Evolutionary conservation across 2,888 invertebrate genomes (phyloP).

Genomic region (Campoplex nolae): DNA sequence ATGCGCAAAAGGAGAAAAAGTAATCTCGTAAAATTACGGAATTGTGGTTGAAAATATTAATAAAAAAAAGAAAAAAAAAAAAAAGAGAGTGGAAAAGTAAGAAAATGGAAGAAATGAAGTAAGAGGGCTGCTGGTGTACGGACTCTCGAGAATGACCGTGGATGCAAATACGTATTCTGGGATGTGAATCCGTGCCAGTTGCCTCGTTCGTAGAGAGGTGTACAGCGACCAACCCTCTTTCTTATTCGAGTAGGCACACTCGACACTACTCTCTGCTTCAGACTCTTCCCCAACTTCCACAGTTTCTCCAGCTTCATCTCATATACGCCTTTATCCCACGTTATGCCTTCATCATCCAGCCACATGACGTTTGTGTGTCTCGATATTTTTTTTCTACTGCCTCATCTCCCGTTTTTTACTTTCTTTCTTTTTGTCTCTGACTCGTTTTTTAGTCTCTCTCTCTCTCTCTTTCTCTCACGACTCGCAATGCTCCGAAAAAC

Average conservation of each 20-base stretch:
- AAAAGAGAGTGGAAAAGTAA: neutral
- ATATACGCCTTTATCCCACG: constrained; percentile 18
- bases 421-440: neutral
- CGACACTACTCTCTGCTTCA: constrained; percentile 25
- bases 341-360: constrained; percentile 4
- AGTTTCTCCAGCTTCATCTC: constrained; percentile 8
- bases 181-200: constrained; percentile 46
- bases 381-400: neutral
- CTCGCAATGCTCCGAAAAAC: constrained; percentile 26
- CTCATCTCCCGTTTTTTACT: neutral
- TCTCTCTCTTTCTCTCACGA: constrained; percentile 1
- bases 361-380: constrained; percentile 31
- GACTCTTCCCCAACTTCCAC: constrained; percentile 28
- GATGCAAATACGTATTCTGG: constrained; percentile 39
- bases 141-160: constrained; percentile 42
- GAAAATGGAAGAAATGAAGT: constrained; percentile 14
- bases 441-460: neutral
- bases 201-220: constrained; percentile 22
- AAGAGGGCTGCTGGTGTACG: constrained; percentile 18
- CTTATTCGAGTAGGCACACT: constrained; percentile 61
- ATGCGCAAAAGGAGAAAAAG: neutral
- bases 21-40: constrained; percentile 25
- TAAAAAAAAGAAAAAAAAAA: constrained; percentile 1
- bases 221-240: constrained; percentile 34
- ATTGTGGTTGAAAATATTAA: constrained; percentile 5